A percentile compares a stretch with the other conserved stretches of the same genome.
Evolutionary conservation across 2,113 vertebrate species (phyloP).

Genomic region (Bufo gargarizans): DNA sequence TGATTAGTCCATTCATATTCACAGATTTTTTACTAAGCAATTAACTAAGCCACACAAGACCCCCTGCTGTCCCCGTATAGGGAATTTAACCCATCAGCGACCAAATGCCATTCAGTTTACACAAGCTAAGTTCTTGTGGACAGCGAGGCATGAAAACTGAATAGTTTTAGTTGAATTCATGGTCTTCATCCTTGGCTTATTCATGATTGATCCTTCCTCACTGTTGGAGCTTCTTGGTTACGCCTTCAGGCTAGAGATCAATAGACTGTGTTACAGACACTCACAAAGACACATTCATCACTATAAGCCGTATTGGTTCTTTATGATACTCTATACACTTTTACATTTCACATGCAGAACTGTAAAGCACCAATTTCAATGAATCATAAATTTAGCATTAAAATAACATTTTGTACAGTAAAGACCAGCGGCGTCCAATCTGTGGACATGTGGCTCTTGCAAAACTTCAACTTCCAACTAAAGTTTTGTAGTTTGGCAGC

Average conservation of each 20-base stretch:
- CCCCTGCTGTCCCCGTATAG: background rate
- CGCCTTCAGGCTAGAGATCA: background rate
- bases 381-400: too few relatives aligned
- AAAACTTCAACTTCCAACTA: too few relatives aligned
- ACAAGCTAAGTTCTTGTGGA: background rate
- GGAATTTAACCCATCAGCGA: constrained; percentile 5
- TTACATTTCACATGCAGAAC: background rate
- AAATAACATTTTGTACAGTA: too few relatives aligned
- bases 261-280: background rate
- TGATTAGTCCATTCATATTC: constrained; percentile 25
- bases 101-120: constrained; percentile 2
- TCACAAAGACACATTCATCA: background rate
- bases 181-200: background rate
- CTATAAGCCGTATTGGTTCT: background rate
- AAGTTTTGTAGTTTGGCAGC: too few relatives aligned
- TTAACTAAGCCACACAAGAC: background rate
- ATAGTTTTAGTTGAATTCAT: background rate
- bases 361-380: too few relatives aligned
- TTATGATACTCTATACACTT: background rate
- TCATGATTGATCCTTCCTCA: background rate
- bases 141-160: background rate
- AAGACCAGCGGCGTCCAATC: too few relatives aligned
- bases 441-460: too few relatives aligned
- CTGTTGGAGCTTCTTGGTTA: background rate
- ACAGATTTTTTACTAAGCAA: background rate